phyloP scores from a whole-genome alignment of 2,113 vertebrate genomes.

The Cichladusa arquata region DNA sequence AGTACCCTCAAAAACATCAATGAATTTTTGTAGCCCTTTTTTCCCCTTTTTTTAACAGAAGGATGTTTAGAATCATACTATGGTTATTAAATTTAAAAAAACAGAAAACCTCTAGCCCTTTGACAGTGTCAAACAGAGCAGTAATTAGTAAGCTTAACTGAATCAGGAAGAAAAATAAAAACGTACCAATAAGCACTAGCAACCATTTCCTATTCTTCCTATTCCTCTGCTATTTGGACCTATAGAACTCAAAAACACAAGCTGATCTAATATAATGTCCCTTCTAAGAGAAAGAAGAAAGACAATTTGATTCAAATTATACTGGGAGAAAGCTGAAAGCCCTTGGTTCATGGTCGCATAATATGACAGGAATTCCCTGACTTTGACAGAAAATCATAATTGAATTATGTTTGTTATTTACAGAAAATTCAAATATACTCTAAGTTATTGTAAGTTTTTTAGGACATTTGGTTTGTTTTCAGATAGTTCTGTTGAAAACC shows the following conservation, averaged over 20 bases:
- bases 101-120: background rate
- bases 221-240: background rate
- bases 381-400: background rate
- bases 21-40: background rate
- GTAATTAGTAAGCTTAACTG: background rate
- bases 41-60: background rate
- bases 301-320: background rate
- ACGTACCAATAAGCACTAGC: background rate
- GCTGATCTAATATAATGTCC: background rate
- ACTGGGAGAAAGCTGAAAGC: background rate
- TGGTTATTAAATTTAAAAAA: background rate
- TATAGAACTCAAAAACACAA: background rate
- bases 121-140: background rate
- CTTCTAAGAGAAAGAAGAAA: background rate
- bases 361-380: background rate
- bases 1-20: background rate
- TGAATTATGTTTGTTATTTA: background rate
- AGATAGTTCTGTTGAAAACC: background rate
- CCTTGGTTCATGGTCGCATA: background rate
- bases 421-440: background rate
- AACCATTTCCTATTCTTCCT: background rate
- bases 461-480: background rate
- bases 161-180: slow-evolving; percentile 17
- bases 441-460: background rate
- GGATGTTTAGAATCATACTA: background rate